Conservation (phyloP, 1,140 invertebrate genomes). For the Pogonomyrmex barbatus region DNA sequence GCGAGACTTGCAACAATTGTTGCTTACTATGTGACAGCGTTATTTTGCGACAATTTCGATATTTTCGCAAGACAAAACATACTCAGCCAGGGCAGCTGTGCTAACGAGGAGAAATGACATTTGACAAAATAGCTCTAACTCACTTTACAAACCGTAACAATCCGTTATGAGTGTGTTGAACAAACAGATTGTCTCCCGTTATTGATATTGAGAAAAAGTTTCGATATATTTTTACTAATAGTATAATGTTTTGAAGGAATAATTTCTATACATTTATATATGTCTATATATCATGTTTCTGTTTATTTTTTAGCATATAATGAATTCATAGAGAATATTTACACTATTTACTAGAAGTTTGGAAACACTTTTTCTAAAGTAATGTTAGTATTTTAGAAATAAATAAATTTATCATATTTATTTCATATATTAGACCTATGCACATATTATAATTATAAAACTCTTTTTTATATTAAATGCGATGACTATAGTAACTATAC, state of each 20-base stretch:
- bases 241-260: not conserved
- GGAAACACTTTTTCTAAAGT: too few species aligned
- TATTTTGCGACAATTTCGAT: not conserved
- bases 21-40: not conserved
- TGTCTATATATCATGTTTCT: not conserved
- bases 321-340: not conserved
- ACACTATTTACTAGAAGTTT: not conserved
- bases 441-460: too few species aligned
- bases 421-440: too few species aligned
- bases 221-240: slow-evolving; percentile 12
- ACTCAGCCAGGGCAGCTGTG: slow-evolving; percentile 31
- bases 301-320: not conserved
- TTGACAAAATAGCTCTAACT: slow-evolving; percentile 76
- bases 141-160: slow-evolving; percentile 72
- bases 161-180: slow-evolving; percentile 73
- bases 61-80: slow-evolving; percentile 67
- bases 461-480: too few species aligned
- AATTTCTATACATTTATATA: not conserved
- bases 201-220: not conserved
- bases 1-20: not conserved
- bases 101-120: slow-evolving; percentile 73
- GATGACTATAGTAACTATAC: too few species aligned
- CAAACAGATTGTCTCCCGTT: slow-evolving; percentile 34
- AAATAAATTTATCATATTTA: too few species aligned
- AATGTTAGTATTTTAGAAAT: too few species aligned